These are phyloP conservation scores for Corythucha ciliata DNA, from an alignment of 2,888 invertebrate species.

Conservation along the genomic window DNA sequence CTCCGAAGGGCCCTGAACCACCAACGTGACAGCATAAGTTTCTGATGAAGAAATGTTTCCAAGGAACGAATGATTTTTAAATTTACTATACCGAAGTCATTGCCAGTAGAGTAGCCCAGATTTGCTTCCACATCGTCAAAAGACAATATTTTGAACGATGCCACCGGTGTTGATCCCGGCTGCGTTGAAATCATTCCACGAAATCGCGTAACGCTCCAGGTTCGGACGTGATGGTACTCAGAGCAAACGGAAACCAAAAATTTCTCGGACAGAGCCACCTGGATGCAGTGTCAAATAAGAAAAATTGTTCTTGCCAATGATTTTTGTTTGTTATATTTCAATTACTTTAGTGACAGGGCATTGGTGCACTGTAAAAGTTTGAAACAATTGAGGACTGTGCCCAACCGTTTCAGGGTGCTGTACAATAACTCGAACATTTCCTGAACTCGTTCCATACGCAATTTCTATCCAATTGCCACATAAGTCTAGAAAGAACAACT, in stretches of 20 bases:
- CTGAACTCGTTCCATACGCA: constrained; percentile 93
- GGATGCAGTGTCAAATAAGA: constrained; percentile 31
- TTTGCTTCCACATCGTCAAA: constrained; percentile 61
- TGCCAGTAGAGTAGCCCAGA: constrained; percentile 54
- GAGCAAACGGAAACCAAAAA: constrained; percentile 92
- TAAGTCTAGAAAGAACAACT: constrained; percentile 53
- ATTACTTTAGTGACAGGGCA: constrained; percentile 85
- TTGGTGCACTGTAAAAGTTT: constrained; percentile 95
- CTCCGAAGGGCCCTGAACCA: constrained; percentile 78
- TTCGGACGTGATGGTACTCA: constrained; percentile 95
- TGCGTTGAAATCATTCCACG: constrained; percentile 98
- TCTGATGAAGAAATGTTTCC: too few relatives aligned
- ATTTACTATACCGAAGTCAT: constrained; percentile 53
- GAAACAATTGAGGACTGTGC: constrained; percentile 95
- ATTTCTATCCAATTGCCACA: constrained; percentile 99
- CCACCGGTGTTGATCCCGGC: constrained; percentile 93
- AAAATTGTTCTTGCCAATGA: not conserved
- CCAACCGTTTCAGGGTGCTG: constrained; percentile 99
- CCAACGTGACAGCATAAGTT: not conserved
- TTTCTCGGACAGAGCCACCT: constrained; percentile 90
- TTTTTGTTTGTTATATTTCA: not conserved
- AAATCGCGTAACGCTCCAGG: constrained; percentile 94
- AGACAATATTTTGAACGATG: constrained; percentile 92
- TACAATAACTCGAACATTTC: constrained; percentile 92
- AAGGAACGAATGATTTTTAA: not conserved